Conservation (phyloP, 2,888 invertebrate genomes). For the Leptinotarsa juncta region DNA sequence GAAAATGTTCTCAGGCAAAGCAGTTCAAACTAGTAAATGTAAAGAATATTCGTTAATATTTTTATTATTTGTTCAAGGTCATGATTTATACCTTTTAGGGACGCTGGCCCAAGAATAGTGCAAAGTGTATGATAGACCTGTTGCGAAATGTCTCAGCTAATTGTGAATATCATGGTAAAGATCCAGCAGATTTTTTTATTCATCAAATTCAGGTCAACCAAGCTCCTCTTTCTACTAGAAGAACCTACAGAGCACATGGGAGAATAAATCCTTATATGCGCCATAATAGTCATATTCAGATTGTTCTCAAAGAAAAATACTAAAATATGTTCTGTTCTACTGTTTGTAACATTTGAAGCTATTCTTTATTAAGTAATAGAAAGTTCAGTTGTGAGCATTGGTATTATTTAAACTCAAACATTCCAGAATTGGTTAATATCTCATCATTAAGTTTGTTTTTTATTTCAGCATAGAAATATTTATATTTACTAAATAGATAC, state of each 20-base stretch:
- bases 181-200: constrained; percentile 81
- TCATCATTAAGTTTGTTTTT: no score
- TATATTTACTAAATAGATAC: no score
- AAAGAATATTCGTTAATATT: constrained; percentile 39
- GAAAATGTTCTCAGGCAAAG: constrained; percentile 83
- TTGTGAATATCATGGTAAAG: constrained; percentile 82
- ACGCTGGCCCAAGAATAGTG: constrained; percentile 87
- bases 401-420: no score
- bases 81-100: constrained; percentile 61
- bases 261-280: constrained; percentile 88
- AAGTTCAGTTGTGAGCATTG: neutral
- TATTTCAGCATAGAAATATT: no score
- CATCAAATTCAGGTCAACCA: constrained; percentile 86
- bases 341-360: neutral
- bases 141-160: constrained; percentile 86
- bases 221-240: constrained; percentile 81
- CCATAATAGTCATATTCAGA: constrained; percentile 85
- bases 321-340: neutral
- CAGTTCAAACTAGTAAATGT: constrained; percentile 78
- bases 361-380: neutral
- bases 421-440: no score
- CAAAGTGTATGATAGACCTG: constrained; percentile 81
- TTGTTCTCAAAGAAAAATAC: constrained; percentile 77
- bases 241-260: constrained; percentile 88
- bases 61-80: neutral